Evolutionary conservation across 2,797 vertebrate genomes (phyloP).

Genomic region (Remorina albescens): DNA sequence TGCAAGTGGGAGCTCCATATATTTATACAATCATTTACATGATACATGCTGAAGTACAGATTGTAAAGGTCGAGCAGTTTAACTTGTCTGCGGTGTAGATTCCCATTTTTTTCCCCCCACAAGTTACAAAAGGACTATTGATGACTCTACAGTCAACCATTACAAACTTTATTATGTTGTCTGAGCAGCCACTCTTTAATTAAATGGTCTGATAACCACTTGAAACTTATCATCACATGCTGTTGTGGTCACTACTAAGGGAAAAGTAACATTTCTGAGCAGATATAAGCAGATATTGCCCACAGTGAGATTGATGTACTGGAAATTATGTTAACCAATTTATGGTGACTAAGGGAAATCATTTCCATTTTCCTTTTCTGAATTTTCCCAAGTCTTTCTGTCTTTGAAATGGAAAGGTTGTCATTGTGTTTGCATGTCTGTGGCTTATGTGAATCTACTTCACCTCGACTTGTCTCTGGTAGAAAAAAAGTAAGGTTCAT

Average conservation of each 20-base stretch:
- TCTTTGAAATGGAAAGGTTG: slow-evolving; percentile 18
- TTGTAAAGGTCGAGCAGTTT: background rate
- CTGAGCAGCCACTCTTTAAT: background rate
- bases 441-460: slow-evolving; percentile 24
- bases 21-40: background rate
- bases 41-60: background rate
- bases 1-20: background rate
- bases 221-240: slow-evolving; percentile 3
- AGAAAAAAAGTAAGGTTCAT: slow-evolving; percentile 22
- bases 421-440: slow-evolving; percentile 11
- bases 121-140: slow-evolving; percentile 19
- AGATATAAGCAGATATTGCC: background rate
- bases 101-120: background rate
- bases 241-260: background rate
- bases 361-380: slow-evolving; percentile 31
- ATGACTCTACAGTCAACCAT: background rate
- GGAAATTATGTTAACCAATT: background rate
- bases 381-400: slow-evolving; percentile 30
- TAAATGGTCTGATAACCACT: slow-evolving; percentile 16
- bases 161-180: slow-evolving; percentile 24
- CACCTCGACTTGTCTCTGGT: slow-evolving; percentile 12
- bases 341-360: slow-evolving; percentile 15
- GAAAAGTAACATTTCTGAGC: background rate
- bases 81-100: background rate
- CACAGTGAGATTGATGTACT: background rate